phyloP scores from a whole-genome alignment of 2,888 invertebrate species.

The Hecatera dysodea region DNA sequence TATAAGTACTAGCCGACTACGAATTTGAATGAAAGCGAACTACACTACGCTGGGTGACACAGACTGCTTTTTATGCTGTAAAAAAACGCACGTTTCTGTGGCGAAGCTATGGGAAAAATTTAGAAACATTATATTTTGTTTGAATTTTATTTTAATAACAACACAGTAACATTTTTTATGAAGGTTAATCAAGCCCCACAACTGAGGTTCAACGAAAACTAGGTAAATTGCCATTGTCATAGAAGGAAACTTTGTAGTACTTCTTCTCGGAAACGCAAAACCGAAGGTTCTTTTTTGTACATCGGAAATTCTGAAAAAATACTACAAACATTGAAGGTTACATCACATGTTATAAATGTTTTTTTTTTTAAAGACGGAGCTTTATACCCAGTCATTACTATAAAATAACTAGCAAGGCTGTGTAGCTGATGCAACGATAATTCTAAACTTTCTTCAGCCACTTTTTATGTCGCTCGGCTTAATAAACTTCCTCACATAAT shows the following conservation, averaged over 20 bases:
- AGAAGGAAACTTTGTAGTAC: neutral
- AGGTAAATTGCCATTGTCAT: neutral
- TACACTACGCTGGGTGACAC: neutral
- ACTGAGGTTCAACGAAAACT: neutral
- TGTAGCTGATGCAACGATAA: slow-evolving; percentile 51
- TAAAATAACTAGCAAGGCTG: slow-evolving; percentile 50
- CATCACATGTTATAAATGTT: slow-evolving; percentile 15
- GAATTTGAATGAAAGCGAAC: neutral
- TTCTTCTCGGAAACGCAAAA: neutral
- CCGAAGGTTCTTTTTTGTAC: neutral
- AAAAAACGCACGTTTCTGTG: neutral
- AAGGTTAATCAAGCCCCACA: neutral
- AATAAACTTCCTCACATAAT: slow-evolving; percentile 48
- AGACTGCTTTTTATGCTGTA: neutral
- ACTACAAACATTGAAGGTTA: slow-evolving; percentile 1
- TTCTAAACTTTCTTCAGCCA: slow-evolving; percentile 47
- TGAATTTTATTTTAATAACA: neutral
- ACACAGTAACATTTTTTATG: neutral
- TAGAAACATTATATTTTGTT: neutral
- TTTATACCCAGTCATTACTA: slow-evolving; percentile 8
- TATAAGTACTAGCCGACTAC: neutral
- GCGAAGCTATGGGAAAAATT: neutral
- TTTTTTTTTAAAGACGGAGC: slow-evolving; percentile 8
- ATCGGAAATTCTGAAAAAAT: neutral
- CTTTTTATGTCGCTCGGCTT: slow-evolving; percentile 40